phyloP scores from a whole-genome alignment of 2,113 vertebrate genomes.

The Alaudala cheleensis region DNA sequence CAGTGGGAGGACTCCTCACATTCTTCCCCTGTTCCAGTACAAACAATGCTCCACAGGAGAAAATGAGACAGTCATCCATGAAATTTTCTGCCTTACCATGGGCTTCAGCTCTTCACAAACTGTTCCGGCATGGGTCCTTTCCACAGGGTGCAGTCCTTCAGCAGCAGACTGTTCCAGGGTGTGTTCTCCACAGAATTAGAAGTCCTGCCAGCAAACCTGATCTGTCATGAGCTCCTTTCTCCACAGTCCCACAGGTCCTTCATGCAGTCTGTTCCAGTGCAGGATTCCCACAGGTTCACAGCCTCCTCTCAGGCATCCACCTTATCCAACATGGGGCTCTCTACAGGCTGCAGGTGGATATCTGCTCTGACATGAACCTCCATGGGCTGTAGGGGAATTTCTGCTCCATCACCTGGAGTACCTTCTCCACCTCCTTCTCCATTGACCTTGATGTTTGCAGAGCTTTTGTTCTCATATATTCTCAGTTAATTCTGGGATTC shows the following conservation, averaged over 20 bases:
- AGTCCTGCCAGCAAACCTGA: neutral
- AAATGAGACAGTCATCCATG: no score
- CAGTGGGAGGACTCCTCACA: neutral
- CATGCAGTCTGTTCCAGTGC: neutral
- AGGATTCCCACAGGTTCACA: neutral
- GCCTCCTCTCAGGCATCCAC: no score
- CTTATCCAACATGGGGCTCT: accelerated
- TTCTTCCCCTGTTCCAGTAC: neutral
- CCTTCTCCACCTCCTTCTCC: neutral
- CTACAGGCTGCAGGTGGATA: no score
- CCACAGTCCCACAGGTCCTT: neutral
- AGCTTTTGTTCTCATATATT: neutral
- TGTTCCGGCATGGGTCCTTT: neutral
- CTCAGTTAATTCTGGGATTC: neutral
- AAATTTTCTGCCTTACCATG: neutral
- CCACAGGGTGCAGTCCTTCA: no score
- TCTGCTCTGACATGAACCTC: neutral
- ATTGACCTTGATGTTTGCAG: neutral
- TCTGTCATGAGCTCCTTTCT: neutral
- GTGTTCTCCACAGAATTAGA: neutral
- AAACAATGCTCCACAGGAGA: neutral
- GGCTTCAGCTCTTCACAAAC: neutral
- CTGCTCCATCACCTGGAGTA: neutral
- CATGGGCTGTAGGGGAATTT: neutral
- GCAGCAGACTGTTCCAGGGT: neutral